Percentiles rank a stretch among this genome's conserved stretches.
These are phyloP conservation scores for Trachelus troglodyta DNA, from an alignment of 2,888 invertebrate species.

Conservation along the genomic window DNA sequence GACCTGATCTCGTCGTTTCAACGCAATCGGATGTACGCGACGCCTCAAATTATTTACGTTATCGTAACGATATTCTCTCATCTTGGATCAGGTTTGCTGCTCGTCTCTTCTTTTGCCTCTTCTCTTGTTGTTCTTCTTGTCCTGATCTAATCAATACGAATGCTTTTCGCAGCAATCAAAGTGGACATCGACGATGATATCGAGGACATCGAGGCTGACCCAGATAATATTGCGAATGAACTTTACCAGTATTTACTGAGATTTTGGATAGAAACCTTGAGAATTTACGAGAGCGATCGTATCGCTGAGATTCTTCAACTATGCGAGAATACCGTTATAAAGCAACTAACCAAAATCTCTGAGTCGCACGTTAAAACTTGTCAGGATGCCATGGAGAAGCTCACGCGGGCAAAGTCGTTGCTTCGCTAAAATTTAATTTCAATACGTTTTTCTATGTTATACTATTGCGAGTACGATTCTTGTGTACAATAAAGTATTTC, in stretches of 20 bases:
- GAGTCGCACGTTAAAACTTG: constrained; percentile 25
- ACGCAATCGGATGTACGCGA: constrained; percentile 33
- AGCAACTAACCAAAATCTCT: constrained; percentile 24
- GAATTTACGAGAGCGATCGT: constrained; percentile 30
- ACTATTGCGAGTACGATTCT: no score
- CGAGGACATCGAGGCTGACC: constrained; percentile 19
- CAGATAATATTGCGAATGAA: constrained; percentile 36
- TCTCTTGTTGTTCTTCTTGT: constrained; percentile 13
- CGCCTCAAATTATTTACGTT: constrained; percentile 28
- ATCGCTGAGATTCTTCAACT: constrained; percentile 33
- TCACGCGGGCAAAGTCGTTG: constrained; percentile 22
- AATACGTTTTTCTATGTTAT: not conserved
- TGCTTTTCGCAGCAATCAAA: not conserved
- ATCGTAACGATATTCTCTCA: constrained; percentile 43
- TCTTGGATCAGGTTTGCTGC: constrained; percentile 38
- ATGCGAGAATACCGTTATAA: constrained; percentile 26
- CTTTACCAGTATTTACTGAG: constrained; percentile 43
- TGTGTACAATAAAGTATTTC: not conserved
- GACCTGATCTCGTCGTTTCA: constrained; percentile 49
- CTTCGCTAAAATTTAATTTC: not conserved
- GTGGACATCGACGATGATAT: not conserved
- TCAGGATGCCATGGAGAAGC: constrained; percentile 27
- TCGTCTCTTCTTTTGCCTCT: no score
- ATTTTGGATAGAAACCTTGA: constrained; percentile 48
- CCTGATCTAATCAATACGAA: not conserved